Evolutionary conservation across 2,888 invertebrate species (phyloP).

Genomic region (Diogma glabrata): DNA sequence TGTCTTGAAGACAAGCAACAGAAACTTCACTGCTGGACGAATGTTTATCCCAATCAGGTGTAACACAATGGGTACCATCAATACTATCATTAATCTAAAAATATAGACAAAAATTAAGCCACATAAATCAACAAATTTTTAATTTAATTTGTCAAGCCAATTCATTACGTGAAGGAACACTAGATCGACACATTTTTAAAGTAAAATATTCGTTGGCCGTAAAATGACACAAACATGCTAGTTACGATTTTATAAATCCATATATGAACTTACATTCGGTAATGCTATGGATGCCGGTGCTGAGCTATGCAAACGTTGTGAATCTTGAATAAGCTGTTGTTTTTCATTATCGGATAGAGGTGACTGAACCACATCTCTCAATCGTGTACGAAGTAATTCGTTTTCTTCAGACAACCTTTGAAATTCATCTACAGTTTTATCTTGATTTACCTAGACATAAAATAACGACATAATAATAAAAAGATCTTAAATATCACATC

Average conservation of each 20-base stretch:
- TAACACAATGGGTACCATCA: constrained; percentile 55
- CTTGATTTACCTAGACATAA: constrained; percentile 29
- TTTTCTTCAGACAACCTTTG: constrained; percentile 63
- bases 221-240: too few species aligned
- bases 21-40: constrained; percentile 84
- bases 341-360: constrained; percentile 74
- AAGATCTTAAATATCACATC: too few species aligned
- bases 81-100: constrained; percentile 7
- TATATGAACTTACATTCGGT: constrained; percentile 29
- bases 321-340: constrained; percentile 63
- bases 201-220: too few species aligned
- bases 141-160: too few species aligned
- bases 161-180: too few species aligned
- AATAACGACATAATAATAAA: background rate
- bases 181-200: too few species aligned
- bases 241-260: too few species aligned
- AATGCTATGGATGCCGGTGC: constrained; percentile 67
- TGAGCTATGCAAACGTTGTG: constrained; percentile 59
- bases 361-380: constrained; percentile 69
- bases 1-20: constrained; percentile 85
- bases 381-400: constrained; percentile 57
- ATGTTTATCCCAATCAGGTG: constrained; percentile 86
- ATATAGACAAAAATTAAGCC: background rate
- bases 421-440: constrained; percentile 35
- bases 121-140: background rate